Evolutionary conservation across 2,113 vertebrate genomes (phyloP).

Genomic region (Mormyrus lacerda): DNA sequence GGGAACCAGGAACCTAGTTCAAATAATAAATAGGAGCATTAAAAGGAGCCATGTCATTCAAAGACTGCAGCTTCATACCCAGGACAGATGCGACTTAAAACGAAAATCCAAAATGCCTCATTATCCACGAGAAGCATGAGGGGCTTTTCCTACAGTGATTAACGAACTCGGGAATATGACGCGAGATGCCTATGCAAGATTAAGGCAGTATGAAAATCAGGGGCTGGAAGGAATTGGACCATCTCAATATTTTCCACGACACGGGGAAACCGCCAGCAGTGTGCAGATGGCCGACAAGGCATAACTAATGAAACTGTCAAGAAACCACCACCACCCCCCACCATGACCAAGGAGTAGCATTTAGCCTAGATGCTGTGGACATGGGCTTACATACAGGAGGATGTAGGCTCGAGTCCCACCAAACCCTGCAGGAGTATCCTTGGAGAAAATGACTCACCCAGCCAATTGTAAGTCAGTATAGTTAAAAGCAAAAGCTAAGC

Average conservation of each 20-base stretch:
- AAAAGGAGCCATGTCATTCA: conserved; percentile 38
- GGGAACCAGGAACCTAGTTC: conserved; percentile 15
- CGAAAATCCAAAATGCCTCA: conserved; percentile 31
- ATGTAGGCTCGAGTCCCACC: background rate
- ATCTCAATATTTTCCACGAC: conserved; percentile 56
- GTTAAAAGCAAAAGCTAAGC: background rate
- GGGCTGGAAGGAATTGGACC: conserved; percentile 36
- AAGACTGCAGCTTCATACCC: conserved; percentile 42
- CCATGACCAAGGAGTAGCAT: background rate
- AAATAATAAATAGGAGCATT: conserved; percentile 31
- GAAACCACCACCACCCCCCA: conserved; percentile 36
- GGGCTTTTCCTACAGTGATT: conserved; percentile 30
- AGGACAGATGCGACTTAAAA: conserved; percentile 42
- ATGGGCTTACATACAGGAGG: background rate
- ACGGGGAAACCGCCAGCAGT: conserved; percentile 37
- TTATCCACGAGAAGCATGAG: conserved; percentile 30
- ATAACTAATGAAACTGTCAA: conserved; percentile 54
- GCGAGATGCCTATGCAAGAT: conserved; percentile 42
- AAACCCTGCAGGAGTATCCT: background rate
- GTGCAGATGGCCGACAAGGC: conserved; percentile 40
- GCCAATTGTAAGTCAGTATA: background rate
- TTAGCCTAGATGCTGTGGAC: background rate
- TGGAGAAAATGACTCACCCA: background rate
- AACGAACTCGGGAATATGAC: conserved; percentile 42
- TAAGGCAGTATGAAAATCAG: conserved; percentile 44